These are phyloP conservation scores for Mellivora capensis DNA, from an alignment of 2,113 vertebrate genomes.

Conservation along the genomic window DNA sequence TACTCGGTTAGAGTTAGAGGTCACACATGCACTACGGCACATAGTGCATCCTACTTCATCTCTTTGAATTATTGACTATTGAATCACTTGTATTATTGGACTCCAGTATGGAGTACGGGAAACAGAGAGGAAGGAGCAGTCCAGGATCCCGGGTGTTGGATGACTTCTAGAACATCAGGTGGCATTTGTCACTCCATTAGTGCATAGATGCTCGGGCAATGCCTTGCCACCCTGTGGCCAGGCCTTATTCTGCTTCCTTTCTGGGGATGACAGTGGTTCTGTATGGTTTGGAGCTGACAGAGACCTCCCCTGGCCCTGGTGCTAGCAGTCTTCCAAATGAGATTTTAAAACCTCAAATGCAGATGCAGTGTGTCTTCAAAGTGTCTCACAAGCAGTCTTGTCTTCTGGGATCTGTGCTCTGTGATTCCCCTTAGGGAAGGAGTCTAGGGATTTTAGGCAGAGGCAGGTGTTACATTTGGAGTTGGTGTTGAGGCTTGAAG, in stretches of 20 bases:
- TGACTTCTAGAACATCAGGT: neutral
- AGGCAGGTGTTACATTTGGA: neutral
- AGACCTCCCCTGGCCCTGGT: neutral
- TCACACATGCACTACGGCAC: accelerated
- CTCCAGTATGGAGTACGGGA: neutral
- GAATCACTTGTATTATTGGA: neutral
- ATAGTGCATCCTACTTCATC: neutral
- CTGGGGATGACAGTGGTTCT: neutral
- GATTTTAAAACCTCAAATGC: neutral
- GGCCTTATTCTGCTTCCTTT: neutral
- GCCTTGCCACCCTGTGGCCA: neutral
- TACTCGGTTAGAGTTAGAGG: too few relatives aligned
- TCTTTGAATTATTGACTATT: neutral
- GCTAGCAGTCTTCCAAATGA: neutral
- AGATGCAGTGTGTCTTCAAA: neutral
- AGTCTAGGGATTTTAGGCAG: neutral
- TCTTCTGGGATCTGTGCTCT: neutral
- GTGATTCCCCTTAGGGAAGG: neutral
- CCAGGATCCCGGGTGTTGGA: neutral
- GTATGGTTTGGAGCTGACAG: neutral
- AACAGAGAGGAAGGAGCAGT: neutral
- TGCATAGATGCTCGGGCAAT: neutral
- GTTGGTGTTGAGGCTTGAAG: conserved; percentile 11
- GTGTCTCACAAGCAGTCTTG: neutral
- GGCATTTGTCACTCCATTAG: neutral